Percentiles rank a stretch among this genome's conserved stretches.
phyloP scores from a whole-genome alignment of 2,888 invertebrate genomes.

The Drosophila pegasa region DNA sequence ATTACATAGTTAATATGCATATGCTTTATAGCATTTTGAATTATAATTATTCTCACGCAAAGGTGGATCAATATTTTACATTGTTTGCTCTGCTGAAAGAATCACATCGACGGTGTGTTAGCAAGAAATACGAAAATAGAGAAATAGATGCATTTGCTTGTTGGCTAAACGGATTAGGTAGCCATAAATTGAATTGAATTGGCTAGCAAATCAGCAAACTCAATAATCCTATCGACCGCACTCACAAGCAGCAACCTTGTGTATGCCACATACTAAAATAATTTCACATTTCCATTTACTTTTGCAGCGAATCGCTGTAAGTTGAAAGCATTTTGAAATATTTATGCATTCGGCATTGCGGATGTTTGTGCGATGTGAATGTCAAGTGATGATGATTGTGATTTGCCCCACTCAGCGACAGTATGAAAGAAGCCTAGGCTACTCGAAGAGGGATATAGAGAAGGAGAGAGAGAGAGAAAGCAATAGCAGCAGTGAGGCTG shows the following conservation, averaged over 20 bases:
- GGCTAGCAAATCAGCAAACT: slow-evolving; percentile 29
- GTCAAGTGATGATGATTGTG: slow-evolving; percentile 23
- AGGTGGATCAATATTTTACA: not conserved
- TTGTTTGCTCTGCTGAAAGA: not conserved
- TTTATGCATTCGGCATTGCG: slow-evolving; percentile 74
- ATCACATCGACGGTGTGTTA: not conserved
- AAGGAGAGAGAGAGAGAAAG: not conserved
- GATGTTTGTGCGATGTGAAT: slow-evolving; percentile 50
- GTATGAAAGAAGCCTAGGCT: slow-evolving; percentile 47
- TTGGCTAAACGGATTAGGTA: slow-evolving; percentile 34
- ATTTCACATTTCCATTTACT: slow-evolving; percentile 41
- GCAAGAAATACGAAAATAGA: not conserved
- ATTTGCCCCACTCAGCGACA: slow-evolving; percentile 13
- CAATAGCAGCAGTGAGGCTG: not conserved
- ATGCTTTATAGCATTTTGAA: not conserved
- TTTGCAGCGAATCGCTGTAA: slow-evolving; percentile 36
- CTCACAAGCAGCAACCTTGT: slow-evolving; percentile 22
- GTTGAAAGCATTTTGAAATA: slow-evolving; percentile 71
- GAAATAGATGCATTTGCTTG: slow-evolving; percentile 10
- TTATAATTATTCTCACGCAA: not conserved
- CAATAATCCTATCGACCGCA: slow-evolving; percentile 33
- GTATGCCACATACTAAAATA: slow-evolving; percentile 30
- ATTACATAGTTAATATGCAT: not conserved
- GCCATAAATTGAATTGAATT: slow-evolving; percentile 16
- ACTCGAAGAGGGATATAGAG: not conserved